Conservation (phyloP, 2,888 invertebrate species). For the Cantharis rustica region DNA sequence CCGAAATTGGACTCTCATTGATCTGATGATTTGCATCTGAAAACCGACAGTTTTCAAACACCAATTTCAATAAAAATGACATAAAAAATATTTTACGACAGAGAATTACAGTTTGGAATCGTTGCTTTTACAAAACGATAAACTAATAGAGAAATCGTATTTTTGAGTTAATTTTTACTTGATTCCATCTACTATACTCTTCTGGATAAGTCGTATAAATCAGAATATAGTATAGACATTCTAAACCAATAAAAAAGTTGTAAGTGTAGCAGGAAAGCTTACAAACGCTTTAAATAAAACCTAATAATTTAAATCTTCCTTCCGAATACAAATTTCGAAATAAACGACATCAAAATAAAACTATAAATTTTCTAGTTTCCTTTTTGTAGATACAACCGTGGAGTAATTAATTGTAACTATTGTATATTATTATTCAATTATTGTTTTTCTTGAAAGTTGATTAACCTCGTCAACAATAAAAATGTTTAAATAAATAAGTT, state of each 20-base stretch:
- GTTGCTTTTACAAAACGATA: not conserved
- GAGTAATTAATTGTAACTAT: not conserved
- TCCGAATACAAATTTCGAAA: not conserved
- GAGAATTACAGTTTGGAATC: not conserved
- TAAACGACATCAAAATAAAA: not conserved
- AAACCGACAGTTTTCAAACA: slow-evolving; percentile 23
- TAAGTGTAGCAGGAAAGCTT: not conserved
- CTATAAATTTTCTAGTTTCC: not conserved
- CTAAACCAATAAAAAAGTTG: not conserved
- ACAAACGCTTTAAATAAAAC: not conserved
- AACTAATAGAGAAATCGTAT: not conserved
- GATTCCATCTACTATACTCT: not conserved
- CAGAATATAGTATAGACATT: not conserved
- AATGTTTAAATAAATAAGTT: not conserved
- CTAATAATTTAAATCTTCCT: not conserved
- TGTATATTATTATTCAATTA: not conserved
- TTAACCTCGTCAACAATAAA: not conserved
- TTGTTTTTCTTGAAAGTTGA: not conserved
- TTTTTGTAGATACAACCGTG: not conserved
- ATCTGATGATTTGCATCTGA: slow-evolving; percentile 28
- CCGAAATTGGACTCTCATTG: slow-evolving; percentile 22
- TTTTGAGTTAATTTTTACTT: not conserved
- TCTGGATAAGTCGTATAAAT: not conserved
- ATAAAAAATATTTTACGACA: not conserved
- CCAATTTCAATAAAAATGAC: not conserved